These are phyloP conservation scores for Jacana jacana DNA, from an alignment of 2,113 vertebrate species.

Conservation along the genomic window DNA sequence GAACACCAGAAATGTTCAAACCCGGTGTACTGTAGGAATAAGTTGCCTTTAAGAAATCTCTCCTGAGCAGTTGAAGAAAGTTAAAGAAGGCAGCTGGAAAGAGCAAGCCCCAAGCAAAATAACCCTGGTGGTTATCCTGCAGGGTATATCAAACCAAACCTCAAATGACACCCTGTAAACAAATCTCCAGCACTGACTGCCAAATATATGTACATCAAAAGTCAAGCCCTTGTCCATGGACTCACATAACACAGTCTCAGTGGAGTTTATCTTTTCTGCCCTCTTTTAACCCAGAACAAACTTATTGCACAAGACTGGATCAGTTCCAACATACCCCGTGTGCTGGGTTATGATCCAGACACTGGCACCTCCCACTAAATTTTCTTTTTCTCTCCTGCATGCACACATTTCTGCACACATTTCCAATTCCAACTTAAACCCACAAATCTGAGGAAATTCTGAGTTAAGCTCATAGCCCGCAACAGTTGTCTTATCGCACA, in stretches of 20 bases:
- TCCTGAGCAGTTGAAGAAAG: not conserved
- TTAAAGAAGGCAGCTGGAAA: conserved; percentile 6
- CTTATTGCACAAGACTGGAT: conserved; percentile 48
- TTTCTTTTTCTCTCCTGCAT: conserved; percentile 15
- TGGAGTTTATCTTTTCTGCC: conserved; percentile 28
- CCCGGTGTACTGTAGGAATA: not conserved
- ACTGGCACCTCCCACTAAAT: conserved; percentile 16
- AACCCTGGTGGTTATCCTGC: not conserved
- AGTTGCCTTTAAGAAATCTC: not conserved
- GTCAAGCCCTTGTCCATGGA: not conserved
- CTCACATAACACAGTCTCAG: not conserved
- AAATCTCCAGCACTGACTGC: not conserved
- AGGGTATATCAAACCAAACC: not conserved
- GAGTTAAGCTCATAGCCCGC: not conserved
- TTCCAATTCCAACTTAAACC: not conserved
- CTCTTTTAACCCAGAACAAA: conserved; percentile 57
- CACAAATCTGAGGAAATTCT: not conserved
- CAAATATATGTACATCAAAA: conserved; percentile 27
- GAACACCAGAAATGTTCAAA: not conserved
- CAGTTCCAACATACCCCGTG: not conserved
- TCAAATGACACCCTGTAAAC: conserved; percentile 33
- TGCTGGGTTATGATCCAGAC: conserved; percentile 45
- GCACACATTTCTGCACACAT: not conserved
- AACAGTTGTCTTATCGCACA: not conserved
- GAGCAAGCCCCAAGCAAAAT: not conserved